Evolutionary conservation across 1,140 invertebrate genomes (phyloP).

Genomic region (Drosophila kanapiae): DNA sequence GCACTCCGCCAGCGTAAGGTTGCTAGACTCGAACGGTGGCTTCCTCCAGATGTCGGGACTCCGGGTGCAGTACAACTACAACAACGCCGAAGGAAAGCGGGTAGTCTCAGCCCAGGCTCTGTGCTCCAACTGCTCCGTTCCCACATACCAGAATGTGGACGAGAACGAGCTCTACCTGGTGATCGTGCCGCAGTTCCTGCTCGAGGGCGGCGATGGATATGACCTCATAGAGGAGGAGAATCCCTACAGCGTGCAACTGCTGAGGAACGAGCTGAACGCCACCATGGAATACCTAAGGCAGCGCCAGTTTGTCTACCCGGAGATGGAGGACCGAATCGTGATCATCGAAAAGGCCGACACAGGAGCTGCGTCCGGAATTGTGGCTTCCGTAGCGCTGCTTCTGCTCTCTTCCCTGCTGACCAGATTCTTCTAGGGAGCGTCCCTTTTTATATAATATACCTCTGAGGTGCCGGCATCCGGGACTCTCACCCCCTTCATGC

Average conservation of each 20-base stretch:
- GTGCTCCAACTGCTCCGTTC: slow-evolving; percentile 86
- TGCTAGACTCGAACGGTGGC: slow-evolving; percentile 86
- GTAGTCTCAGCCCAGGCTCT: slow-evolving; percentile 86
- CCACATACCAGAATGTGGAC: slow-evolving; percentile 84
- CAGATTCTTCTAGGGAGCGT: slow-evolving; percentile 25
- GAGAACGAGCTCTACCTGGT: slow-evolving; percentile 86
- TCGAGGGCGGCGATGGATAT: slow-evolving; percentile 70
- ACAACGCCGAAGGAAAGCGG: slow-evolving; percentile 85
- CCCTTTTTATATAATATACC: neutral
- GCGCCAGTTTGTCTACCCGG: slow-evolving; percentile 85
- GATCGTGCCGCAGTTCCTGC: slow-evolving; percentile 80
- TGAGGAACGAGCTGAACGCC: slow-evolving; percentile 55
- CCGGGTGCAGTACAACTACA: slow-evolving; percentile 86
- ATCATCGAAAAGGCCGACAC: slow-evolving; percentile 37
- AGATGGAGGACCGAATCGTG: slow-evolving; percentile 86
- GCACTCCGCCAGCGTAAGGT: slow-evolving; percentile 86
- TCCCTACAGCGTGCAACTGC: slow-evolving; percentile 26
- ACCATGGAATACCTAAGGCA: slow-evolving; percentile 59
- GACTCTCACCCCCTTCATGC: too few species aligned
- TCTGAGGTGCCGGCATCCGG: slow-evolving; percentile 1
- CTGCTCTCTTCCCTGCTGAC: slow-evolving; percentile 42
- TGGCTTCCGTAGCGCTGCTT: slow-evolving; percentile 48
- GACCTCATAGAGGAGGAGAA: slow-evolving; percentile 31
- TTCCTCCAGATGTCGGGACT: slow-evolving; percentile 89
- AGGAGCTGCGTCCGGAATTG: slow-evolving; percentile 25